These are phyloP conservation scores for Rachycentron canadum DNA, from an alignment of 2,797 vertebrate species.

Conservation along the genomic window DNA sequence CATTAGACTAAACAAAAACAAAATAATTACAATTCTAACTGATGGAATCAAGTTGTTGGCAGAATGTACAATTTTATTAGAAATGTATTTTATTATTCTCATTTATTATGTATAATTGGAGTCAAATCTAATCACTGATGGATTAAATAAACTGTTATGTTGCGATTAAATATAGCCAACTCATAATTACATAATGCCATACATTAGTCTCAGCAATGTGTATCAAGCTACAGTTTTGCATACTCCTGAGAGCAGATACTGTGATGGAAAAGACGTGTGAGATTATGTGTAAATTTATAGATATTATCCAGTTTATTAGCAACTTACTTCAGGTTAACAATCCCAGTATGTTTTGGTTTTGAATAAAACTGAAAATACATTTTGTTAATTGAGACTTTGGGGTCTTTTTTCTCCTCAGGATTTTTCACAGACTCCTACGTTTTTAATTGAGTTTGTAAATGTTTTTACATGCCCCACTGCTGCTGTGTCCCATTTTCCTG, in stretches of 20 bases:
- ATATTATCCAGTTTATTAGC: background rate
- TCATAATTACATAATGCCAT: background rate
- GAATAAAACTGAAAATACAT: constrained; percentile 7
- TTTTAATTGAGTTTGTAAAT: constrained; percentile 64
- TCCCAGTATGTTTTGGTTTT: constrained; percentile 5
- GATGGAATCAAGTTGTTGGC: background rate
- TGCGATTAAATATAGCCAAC: background rate
- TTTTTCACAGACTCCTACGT: constrained; percentile 40
- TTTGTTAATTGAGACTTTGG: constrained; percentile 3
- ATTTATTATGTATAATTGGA: too few species aligned
- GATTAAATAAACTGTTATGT: background rate
- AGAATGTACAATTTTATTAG: background rate
- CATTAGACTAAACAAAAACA: too few species aligned
- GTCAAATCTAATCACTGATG: background rate
- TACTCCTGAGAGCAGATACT: background rate
- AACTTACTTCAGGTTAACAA: constrained; percentile 1
- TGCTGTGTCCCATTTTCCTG: constrained; percentile 55
- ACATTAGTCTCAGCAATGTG: too few species aligned
- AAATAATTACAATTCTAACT: too few species aligned
- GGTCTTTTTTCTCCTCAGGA: background rate
- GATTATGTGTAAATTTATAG: background rate
- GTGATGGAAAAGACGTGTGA: background rate
- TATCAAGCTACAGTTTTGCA: background rate
- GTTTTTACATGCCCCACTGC: constrained; percentile 47
- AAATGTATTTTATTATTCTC: background rate